Evolutionary conservation across 2,888 invertebrate genomes (phyloP).

Genomic region (Blomia tropicalis): DNA sequence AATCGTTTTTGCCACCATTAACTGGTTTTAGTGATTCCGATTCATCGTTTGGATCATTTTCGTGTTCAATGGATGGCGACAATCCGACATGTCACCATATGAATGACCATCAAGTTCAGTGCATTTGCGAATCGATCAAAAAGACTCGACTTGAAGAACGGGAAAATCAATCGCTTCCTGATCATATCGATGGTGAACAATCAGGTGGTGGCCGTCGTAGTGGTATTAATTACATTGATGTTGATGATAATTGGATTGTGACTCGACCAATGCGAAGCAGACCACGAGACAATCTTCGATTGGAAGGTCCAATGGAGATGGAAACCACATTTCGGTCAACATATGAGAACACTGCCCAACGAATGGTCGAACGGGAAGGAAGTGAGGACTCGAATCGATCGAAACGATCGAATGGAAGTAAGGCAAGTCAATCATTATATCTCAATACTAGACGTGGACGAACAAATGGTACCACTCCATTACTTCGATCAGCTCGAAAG

Average conservation of each 20-base stretch:
- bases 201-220: neutral
- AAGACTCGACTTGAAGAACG: slow-evolving; percentile 9
- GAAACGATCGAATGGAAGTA: neutral
- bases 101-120: neutral
- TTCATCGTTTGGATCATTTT: slow-evolving; percentile 2
- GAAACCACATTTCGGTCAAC: slow-evolving; percentile 21
- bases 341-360: slow-evolving; percentile 27
- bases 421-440: slow-evolving; percentile 19
- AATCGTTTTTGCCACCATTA: slow-evolving; percentile 18
- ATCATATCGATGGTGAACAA: neutral
- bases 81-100: neutral
- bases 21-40: slow-evolving; percentile 20
- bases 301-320: slow-evolving; percentile 28
- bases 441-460: neutral
- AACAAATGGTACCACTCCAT: neutral
- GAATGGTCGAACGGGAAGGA: slow-evolving; percentile 9
- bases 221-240: slow-evolving; percentile 2
- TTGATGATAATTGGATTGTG: slow-evolving; percentile 24
- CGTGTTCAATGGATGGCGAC: slow-evolving; percentile 2
- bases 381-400: slow-evolving; percentile 9
- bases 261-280: slow-evolving; percentile 21
- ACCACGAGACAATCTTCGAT: slow-evolving; percentile 26
- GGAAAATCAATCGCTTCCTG: neutral
- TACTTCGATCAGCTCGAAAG: neutral
- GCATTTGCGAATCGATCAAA: slow-evolving; percentile 19